Evolutionary conservation across 2,888 invertebrate species (phyloP), one percentile per base, ranked within the genome.

Genomic region (Apocheima hispidaria): DNA sequence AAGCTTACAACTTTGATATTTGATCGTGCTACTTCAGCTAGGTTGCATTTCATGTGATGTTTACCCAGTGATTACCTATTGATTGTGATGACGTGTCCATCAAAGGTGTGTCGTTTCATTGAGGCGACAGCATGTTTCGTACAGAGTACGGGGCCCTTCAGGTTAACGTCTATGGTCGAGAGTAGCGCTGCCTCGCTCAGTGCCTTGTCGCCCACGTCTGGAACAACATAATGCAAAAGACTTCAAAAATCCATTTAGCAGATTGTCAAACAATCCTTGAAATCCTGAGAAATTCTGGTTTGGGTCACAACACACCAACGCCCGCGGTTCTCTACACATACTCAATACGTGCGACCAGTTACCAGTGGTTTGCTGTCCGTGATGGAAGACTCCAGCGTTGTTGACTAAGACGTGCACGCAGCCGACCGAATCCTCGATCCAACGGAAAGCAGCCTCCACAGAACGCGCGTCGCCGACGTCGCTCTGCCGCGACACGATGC

Each of bases 61-160:
- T n/a, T n/a, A n/a, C n/a, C n/a, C n/a, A n/a, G n/a, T n/a, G n/a
- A n/a, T 43, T 59, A 81, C 82, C 92, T 93, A 68, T 92, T 93
- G n/a, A 93, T 78, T 30, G 90, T 82, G 30, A 93, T 73, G 54
- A 94, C 79, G 63, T 93, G 91, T 0, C 93, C 93, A 30, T 85
- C 81, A 1, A 81, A 70, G 1, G 73, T 77, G n/a, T 78, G 72
- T 16, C 76, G 73, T 26, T 77, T 84, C 93, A 94, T 93, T 21
- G 89, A 88, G 12, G 74, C 73, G 16, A 88, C 74, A 0, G 93
- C 93, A 61, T 86, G 85, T 14, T 88, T 84, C 0, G 92, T 84
- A 67, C 93, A 92, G n/a, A 85, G 63, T 0, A 92, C 71, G 0
- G 90, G 76, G 4, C 88, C 93, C 70, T 88, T 86, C 9, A 93